A percentile compares a stretch with the other conserved stretches of the same genome.
Evolutionary conservation across 2,797 vertebrate species (phyloP).

Genomic region (Sardinella longiceps): DNA sequence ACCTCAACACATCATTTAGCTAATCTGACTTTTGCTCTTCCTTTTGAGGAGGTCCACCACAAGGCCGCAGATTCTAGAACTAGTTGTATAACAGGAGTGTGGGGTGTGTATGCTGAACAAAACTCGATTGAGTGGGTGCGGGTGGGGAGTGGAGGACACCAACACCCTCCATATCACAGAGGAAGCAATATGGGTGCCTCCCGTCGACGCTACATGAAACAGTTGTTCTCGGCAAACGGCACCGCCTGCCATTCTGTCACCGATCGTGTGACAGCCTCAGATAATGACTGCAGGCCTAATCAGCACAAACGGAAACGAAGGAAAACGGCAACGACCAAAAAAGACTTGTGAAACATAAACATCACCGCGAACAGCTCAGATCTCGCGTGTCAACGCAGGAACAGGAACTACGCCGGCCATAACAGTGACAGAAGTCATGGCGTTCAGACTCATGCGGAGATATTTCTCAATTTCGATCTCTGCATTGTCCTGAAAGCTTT

Average conservation of each 20-base stretch:
- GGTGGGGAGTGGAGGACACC: background rate
- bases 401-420: background rate
- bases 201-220: conserved; percentile 25
- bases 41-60: background rate
- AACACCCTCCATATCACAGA: conserved; percentile 34
- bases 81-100: background rate
- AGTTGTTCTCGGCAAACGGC: background rate
- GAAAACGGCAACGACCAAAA: background rate
- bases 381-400: background rate
- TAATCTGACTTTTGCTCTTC: background rate
- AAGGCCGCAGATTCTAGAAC: background rate
- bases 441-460: background rate
- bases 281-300: conserved; percentile 17
- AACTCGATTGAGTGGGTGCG: background rate
- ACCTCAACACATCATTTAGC: background rate
- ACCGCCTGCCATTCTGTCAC: conserved; percentile 10
- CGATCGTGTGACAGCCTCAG: background rate
- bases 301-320: background rate
- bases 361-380: background rate
- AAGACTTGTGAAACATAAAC: background rate
- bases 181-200: conserved; percentile 60
- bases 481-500: conserved; percentile 12
- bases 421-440: background rate
- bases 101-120: background rate
- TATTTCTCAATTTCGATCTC: background rate